A percentile compares a stretch with the other conserved stretches of the same genome.
These are phyloP conservation scores for Melanotaenia nigrans DNA, from an alignment of 2,797 vertebrate species.

Conservation along the genomic window DNA sequence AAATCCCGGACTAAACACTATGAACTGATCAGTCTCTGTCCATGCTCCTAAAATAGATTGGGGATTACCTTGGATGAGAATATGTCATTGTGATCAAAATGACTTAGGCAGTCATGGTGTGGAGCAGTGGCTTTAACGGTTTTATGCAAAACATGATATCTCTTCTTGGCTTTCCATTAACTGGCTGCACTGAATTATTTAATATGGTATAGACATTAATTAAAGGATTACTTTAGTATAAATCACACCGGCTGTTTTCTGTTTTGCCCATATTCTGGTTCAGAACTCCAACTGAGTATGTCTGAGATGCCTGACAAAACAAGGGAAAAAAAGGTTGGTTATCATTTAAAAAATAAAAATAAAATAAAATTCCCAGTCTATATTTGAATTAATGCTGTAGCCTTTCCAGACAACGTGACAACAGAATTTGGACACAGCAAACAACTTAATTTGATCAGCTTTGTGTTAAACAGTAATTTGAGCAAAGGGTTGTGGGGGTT, in stretches of 20 bases:
- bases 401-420: slow-evolving; percentile 71
- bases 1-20: slow-evolving; percentile 39
- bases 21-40: slow-evolving; percentile 65
- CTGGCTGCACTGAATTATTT: slow-evolving; percentile 80
- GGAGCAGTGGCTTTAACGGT: slow-evolving; percentile 80
- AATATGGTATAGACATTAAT: slow-evolving; percentile 85
- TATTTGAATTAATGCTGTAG: slow-evolving; percentile 46
- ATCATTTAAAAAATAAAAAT: slow-evolving; percentile 44
- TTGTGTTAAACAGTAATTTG: slow-evolving; percentile 79
- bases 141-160: slow-evolving; percentile 85
- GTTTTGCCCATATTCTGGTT: slow-evolving; percentile 71
- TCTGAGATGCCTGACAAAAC: slow-evolving; percentile 28
- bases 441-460: slow-evolving; percentile 86
- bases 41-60: slow-evolving; percentile 71
- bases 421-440: slow-evolving; percentile 72
- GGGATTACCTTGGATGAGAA: slow-evolving; percentile 80
- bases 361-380: slow-evolving; percentile 5
- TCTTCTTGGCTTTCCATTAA: slow-evolving; percentile 80
- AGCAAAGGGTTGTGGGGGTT: slow-evolving; percentile 12
- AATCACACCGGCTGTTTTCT: slow-evolving; percentile 79
- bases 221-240: slow-evolving; percentile 85
- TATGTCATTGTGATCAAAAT: slow-evolving; percentile 81
- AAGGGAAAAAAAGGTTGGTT: slow-evolving; percentile 28
- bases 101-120: slow-evolving; percentile 62
- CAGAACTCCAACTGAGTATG: slow-evolving; percentile 60